phyloP scores from a whole-genome alignment of 2,113 vertebrate genomes.

The Semicossyphus pulcher region DNA sequence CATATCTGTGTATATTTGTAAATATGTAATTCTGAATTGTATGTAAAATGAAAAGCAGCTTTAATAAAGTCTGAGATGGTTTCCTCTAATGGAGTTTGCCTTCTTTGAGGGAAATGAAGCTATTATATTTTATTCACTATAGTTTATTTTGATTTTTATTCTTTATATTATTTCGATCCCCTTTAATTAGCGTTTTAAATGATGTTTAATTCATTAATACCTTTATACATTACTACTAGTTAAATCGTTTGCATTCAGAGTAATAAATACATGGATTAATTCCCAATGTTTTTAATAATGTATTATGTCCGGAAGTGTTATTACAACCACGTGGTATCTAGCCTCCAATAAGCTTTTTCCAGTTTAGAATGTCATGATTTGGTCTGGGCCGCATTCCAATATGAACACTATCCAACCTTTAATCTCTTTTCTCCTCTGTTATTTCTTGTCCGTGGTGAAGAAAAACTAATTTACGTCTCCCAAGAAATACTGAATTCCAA shows the following conservation, averaged over 20 bases:
- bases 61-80: slow-evolving; percentile 84
- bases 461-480: rapidly evolving
- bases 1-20: slow-evolving; percentile 82
- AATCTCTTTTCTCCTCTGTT: not conserved
- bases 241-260: too few species aligned
- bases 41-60: slow-evolving; percentile 80
- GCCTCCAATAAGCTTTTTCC: slow-evolving; percentile 48
- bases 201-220: too few species aligned
- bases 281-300: too few species aligned
- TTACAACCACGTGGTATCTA: slow-evolving; percentile 31
- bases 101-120: not conserved
- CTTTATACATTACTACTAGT: too few species aligned
- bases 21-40: slow-evolving; percentile 86
- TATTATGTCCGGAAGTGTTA: slow-evolving; percentile 31
- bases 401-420: slow-evolving; percentile 12
- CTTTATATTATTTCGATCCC: not conserved
- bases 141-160: not conserved
- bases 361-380: slow-evolving; percentile 14
- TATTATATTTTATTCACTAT: not conserved
- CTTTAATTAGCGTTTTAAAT: too few species aligned
- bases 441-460: rapidly evolving
- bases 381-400: slow-evolving; percentile 34
- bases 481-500: too few species aligned
- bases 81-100: slow-evolving; percentile 38
- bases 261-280: too few species aligned